Conservation (phyloP, 2,888 invertebrate species). For the Lasioglossum morio region DNA sequence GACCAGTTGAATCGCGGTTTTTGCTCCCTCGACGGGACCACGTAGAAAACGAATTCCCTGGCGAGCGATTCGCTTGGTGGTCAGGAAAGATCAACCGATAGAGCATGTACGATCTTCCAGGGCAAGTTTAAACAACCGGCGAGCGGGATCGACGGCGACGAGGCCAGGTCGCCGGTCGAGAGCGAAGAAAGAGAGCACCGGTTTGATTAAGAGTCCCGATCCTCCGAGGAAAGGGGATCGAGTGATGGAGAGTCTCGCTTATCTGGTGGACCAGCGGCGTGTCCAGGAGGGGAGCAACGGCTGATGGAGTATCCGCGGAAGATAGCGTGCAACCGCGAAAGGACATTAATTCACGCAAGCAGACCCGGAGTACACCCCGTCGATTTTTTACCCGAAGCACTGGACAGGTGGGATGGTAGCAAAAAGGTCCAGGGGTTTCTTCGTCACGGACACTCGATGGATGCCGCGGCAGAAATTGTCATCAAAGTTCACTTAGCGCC, state of each 20-base stretch:
- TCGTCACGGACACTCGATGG: background rate
- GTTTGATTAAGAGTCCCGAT: slow-evolving; percentile 4
- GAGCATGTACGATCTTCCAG: background rate
- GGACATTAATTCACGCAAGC: background rate
- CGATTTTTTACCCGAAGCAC: background rate
- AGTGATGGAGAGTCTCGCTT: slow-evolving; percentile 3
- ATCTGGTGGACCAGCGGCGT: background rate
- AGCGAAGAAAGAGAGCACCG: background rate
- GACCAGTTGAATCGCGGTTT: slow-evolving; percentile 2
- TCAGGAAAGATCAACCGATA: background rate
- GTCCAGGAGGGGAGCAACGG: background rate
- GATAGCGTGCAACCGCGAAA: background rate
- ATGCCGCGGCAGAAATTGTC: slow-evolving; percentile 34
- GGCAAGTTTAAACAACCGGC: background rate
- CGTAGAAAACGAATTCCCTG: background rate
- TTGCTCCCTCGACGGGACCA: slow-evolving; percentile 1
- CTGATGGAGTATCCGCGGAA: slow-evolving; percentile 14
- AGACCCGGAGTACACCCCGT: background rate
- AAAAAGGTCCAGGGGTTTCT: background rate
- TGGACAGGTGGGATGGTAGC: background rate
- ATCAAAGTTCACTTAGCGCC: slow-evolving; percentile 44
- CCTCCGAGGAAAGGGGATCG: background rate
- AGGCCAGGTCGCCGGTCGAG: background rate
- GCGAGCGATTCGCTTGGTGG: background rate
- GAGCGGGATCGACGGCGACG: background rate